Conservation (phyloP, 2,888 invertebrate species). For the Leptothorax acervorum region DNA sequence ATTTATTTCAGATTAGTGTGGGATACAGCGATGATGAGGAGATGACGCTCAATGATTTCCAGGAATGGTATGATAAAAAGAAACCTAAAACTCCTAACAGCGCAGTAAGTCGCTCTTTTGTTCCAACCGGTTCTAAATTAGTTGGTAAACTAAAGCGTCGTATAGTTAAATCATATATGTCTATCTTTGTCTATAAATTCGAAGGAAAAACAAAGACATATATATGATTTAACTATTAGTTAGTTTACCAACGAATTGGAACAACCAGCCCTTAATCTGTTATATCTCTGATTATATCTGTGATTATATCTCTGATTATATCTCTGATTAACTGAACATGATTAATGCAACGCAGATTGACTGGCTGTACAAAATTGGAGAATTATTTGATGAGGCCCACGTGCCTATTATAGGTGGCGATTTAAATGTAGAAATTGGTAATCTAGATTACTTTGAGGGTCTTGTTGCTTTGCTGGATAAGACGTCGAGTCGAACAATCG, state of each 20-base stretch:
- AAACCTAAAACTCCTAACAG: neutral
- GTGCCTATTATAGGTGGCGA: conserved; percentile 34
- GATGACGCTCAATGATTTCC: conserved; percentile 32
- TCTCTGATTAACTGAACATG: neutral
- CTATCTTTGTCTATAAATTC: too few species aligned
- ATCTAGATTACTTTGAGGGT: conserved; percentile 32
- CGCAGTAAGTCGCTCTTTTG: conserved; percentile 43
- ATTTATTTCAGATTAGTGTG: conserved; percentile 25
- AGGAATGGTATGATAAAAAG: conserved; percentile 42
- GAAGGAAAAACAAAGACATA: too few species aligned
- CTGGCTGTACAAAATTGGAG: conserved; percentile 57
- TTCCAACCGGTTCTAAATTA: too few species aligned
- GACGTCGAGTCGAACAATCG: conserved; percentile 61
- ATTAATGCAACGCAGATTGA: conserved; percentile 50
- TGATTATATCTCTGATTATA: too few species aligned
- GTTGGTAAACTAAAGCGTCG: too few species aligned
- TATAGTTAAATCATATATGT: too few species aligned
- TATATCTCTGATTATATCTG: neutral
- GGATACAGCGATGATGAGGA: neutral
- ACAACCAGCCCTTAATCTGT: too few species aligned
- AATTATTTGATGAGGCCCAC: conserved; percentile 24
- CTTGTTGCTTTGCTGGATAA: conserved; percentile 47
- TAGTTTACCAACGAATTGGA: too few species aligned
- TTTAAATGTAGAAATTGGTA: neutral
- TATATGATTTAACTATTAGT: too few species aligned